Base-by-base conservation (phyloP, 2,797 vertebrate species). In the Nannoperca australis region DNA sequence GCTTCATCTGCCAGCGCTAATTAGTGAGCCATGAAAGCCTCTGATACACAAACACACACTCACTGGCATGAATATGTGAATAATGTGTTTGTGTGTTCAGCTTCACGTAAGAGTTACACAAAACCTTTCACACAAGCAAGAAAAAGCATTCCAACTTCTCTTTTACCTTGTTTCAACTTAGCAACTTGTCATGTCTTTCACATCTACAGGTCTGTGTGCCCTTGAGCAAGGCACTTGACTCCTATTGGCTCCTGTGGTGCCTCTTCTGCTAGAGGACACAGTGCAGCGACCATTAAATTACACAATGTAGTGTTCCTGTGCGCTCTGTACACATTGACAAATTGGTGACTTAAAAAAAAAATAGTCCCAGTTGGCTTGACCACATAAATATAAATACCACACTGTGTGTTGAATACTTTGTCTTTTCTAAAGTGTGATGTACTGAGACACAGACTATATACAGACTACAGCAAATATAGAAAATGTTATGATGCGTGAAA, bases 1-100 rank as follows among this genome's bases (percentile, higher is more conserved):
- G 94, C 96, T 96, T 97, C 96, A 97, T 98, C 97, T 99, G 97
- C 97, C 96, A 89, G 89, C 36, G 87, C 93, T 95, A 95, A 95
- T 95, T 95, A 93, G 90, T 94, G 90, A 90, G 93, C 91, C 92
- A 89, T 93, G 90, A 91, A 92, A 90, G 89, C 75, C 86, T 73
- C 75, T 36, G 70, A 76, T 56, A 81, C 70, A 81, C 76, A 83
- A 60, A 84, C 73, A 86, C 85, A 80, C 76, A 73, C 67, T 53
- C 70, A 13, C 61, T 74, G 71, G 68, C 68, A 83, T 61, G 47
- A 70, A 77, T 47, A 68, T 79, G 76, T 59, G 71, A 85, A 76
- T 56, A 70, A 73, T 84, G 79, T 68, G 59, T 81, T 74, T 85
- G 36, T 59, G 62, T 0, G 42, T 71, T 66, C n/a, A 73, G 68